These are phyloP conservation scores for Cabera pusaria DNA, from an alignment of 2,888 invertebrate species.

Conservation along the genomic window DNA sequence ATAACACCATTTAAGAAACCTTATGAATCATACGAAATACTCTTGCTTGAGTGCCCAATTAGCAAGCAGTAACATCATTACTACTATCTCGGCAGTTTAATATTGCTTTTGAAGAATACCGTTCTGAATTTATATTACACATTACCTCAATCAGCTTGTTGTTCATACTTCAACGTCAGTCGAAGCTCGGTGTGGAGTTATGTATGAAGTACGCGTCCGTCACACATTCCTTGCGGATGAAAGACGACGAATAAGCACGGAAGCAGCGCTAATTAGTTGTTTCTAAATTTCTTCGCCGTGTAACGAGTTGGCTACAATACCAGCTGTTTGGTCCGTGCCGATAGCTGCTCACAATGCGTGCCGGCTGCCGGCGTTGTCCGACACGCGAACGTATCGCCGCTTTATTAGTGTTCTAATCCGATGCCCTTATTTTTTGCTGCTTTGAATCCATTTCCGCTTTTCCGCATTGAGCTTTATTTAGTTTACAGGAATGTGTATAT, in stretches of 20 bases:
- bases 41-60: constrained; percentile 44
- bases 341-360: constrained; percentile 63
- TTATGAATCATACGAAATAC: constrained; percentile 21
- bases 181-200: constrained; percentile 49
- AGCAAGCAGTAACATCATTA: constrained; percentile 46
- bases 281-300: constrained; percentile 54
- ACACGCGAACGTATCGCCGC: constrained; percentile 42
- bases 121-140: constrained; percentile 68
- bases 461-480: constrained; percentile 5
- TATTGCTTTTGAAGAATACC: constrained; percentile 51
- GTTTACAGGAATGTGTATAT: constrained; percentile 4
- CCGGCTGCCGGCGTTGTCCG: constrained; percentile 39
- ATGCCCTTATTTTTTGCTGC: constrained; percentile 18
- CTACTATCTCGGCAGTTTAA: constrained; percentile 46
- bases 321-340: constrained; percentile 53
- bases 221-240: constrained; percentile 54
- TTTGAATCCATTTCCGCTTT: constrained; percentile 7
- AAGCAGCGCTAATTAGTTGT: constrained; percentile 59
- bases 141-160: constrained; percentile 55
- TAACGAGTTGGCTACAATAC: constrained; percentile 56
- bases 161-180: constrained; percentile 47
- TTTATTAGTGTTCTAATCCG: constrained; percentile 36
- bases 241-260: constrained; percentile 51
- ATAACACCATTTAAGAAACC: constrained; percentile 3
- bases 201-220: constrained; percentile 53